Evolutionary conservation across 2,888 invertebrate species (phyloP).

Genomic region (Tromatobia lineatoria): DNA sequence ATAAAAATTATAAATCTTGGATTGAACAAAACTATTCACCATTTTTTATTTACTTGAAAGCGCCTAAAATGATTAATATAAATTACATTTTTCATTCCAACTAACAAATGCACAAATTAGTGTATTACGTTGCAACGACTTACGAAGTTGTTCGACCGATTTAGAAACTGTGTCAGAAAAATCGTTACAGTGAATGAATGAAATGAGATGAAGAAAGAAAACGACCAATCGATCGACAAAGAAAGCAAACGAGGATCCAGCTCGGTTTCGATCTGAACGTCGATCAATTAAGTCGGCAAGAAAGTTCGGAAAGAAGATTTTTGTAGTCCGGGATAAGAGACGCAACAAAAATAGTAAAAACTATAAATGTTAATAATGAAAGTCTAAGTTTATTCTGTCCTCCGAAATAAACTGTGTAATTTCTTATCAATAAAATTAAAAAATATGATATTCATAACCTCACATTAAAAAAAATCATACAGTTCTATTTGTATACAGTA

Average conservation of each 20-base stretch:
- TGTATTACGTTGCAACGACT: neutral
- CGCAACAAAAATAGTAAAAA: no score
- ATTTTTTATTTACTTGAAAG: no score
- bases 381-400: neutral
- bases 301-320: constrained; percentile 53
- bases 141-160: neutral
- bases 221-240: constrained; percentile 20
- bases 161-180: neutral
- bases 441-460: no score
- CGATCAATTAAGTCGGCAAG: constrained; percentile 67
- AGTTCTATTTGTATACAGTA: no score
- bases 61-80: neutral
- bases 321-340: constrained; percentile 10
- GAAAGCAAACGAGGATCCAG: constrained; percentile 42
- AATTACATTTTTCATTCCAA: neutral
- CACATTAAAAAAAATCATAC: no score
- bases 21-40: no score
- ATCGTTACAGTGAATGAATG: constrained; percentile 8
- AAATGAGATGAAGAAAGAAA: constrained; percentile 43
- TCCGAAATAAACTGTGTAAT: no score
- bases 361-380: neutral
- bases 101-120: neutral
- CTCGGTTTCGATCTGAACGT: constrained; percentile 53
- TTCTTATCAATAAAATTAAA: no score
- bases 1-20: no score